A percentile compares a stretch with the other conserved stretches of the same genome.
These are phyloP conservation scores for Brachyrhaphis roseni DNA, from an alignment of 2,797 vertebrate species.

Conservation along the genomic window DNA sequence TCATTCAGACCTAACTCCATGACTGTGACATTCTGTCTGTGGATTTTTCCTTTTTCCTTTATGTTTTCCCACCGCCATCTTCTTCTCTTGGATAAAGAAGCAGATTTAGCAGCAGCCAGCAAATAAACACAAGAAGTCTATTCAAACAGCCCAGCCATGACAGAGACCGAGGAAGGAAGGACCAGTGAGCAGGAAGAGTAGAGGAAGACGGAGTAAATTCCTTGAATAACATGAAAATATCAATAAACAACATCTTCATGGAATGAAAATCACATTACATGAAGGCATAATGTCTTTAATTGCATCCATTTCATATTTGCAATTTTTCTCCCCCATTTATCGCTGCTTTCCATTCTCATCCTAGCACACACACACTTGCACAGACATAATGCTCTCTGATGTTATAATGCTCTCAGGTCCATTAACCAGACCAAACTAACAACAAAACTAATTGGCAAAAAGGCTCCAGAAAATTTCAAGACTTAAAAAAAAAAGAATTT, in stretches of 20 bases:
- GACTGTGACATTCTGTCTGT: constrained; percentile 27
- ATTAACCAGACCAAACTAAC: constrained; percentile 52
- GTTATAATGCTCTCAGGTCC: constrained; percentile 49
- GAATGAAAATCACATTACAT: constrained; percentile 31
- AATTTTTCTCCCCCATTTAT: neutral
- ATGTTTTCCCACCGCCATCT: constrained; percentile 44
- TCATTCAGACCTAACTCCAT: constrained; percentile 50
- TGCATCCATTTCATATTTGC: constrained; percentile 22
- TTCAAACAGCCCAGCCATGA: constrained; percentile 47
- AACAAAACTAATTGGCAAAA: constrained; percentile 54
- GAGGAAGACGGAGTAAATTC: constrained; percentile 50
- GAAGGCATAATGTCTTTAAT: constrained; percentile 40
- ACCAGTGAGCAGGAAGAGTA: constrained; percentile 14
- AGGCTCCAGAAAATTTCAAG: constrained; percentile 34
- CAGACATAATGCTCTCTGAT: constrained; percentile 32
- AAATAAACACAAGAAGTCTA: constrained; percentile 54
- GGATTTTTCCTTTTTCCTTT: constrained; percentile 18
- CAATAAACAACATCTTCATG: constrained; percentile 26
- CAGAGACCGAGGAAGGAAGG: constrained; percentile 27
- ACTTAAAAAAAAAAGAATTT: constrained; percentile 4
- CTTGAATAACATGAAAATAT: constrained; percentile 40
- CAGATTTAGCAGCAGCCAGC: constrained; percentile 62
- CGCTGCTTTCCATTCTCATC: constrained; percentile 19
- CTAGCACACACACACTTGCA: neutral
- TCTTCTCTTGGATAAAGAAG: constrained; percentile 42